A percentile compares a stretch with the other conserved stretches of the same genome.
These are phyloP conservation scores for Sminthurinus aureus DNA, from an alignment of 2,888 invertebrate species.

Conservation along the genomic window DNA sequence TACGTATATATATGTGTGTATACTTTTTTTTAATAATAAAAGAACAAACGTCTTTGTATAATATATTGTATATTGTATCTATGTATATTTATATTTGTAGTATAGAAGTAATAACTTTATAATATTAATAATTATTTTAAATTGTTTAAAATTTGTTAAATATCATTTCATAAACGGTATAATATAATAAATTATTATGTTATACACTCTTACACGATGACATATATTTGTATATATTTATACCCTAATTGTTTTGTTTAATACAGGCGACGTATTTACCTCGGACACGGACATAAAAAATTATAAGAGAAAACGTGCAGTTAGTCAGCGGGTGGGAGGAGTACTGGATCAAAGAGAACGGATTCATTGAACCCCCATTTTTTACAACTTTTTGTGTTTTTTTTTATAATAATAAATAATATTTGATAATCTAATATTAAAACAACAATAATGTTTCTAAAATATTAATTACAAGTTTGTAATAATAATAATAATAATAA, in stretches of 20 bases:
- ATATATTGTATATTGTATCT: not conserved
- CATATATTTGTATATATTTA: not conserved
- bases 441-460: slow-evolving; percentile 1
- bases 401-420: slow-evolving; percentile 4
- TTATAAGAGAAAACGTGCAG: slow-evolving; percentile 39
- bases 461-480: not conserved
- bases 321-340: slow-evolving; percentile 32
- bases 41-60: not conserved
- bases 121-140: not conserved
- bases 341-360: slow-evolving; percentile 30
- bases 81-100: not conserved
- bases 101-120: not conserved
- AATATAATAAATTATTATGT: not conserved
- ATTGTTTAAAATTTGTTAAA: not conserved
- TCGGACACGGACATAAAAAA: slow-evolving; percentile 36
- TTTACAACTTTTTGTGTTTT: too few relatives aligned
- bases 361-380: slow-evolving; percentile 7
- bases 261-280: slow-evolving; percentile 39
- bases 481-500: not conserved
- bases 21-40: not conserved
- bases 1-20: not conserved
- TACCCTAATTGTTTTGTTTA: slow-evolving; percentile 14
- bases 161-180: not conserved
- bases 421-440: not conserved
- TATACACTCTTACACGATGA: too few relatives aligned